Base-by-base conservation (phyloP, 2,797 vertebrate species). In the Menidia menidia region DNA sequence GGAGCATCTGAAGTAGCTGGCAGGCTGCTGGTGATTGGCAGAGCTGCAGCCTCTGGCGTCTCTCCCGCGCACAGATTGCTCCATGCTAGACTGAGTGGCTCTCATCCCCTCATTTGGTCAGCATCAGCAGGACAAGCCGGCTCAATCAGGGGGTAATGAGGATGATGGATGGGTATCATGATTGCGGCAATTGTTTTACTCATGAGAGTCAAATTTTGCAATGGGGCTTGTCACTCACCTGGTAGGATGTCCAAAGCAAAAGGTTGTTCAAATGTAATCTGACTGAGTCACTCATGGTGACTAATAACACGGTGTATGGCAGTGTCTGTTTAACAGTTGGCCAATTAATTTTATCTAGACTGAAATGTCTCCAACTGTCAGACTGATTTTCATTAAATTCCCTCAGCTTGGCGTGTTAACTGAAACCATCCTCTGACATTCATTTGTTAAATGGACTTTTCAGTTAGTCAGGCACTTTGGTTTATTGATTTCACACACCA, bases 1-100 rank as follows among this genome's bases (percentile, higher is more conserved):
- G 75, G 75, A 80, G 75, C 83, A 84, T 79, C 60, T 82, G 80
- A 86, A 83, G 56, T 58, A 68, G 71, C 53, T 76, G 64, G 64
- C 64, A 76, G 57, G 30, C 50, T 55, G 25, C 25, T 25, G 25
- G 25, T 25, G 65, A 79, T 68, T 73, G 77, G 67, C 75, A 79
- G 72, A 62, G 62, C 80, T 64, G 43, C 65, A 69, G 76, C 70
- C 32, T 47, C 54, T 81, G 77, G 72, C 69, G 63, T 74, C 68
- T 31, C 19, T 18, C 50, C 25, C 62, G 43, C 56, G 45, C 52
- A 51, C 35, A 41, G 16, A 75, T 66, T 68, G 60, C 64, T 68
- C 50, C 61, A 48, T 16, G 75, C 64, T 67, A 59, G 30, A 45
- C 47, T 33, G 60, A 39, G 32, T 14, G 1, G 59, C 72, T 73